These are phyloP conservation scores for Chloroceryle inda DNA, from an alignment of 2,797 vertebrate genomes.

Conservation along the genomic window DNA sequence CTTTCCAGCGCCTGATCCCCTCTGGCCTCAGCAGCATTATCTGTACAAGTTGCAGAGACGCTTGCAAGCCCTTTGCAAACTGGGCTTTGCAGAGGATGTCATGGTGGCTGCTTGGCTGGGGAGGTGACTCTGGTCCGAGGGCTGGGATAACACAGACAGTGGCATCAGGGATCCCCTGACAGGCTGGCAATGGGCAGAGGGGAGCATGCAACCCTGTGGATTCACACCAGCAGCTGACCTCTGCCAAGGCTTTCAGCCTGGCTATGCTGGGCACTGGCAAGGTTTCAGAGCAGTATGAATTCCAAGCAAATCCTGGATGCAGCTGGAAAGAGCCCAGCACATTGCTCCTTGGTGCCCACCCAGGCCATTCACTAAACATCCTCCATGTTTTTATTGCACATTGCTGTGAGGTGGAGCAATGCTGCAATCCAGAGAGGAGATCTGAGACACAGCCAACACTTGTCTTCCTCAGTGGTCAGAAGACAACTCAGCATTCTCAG, in stretches of 20 bases:
- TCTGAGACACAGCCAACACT: background rate
- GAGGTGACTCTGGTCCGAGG: fast-evolving
- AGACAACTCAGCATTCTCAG: background rate
- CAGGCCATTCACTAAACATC: background rate
- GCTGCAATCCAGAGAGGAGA: background rate
- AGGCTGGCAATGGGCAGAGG: background rate
- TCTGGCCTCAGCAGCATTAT: fast-evolving
- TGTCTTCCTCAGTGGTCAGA: background rate
- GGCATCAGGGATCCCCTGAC: background rate
- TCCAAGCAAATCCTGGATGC: background rate
- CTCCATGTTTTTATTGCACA: background rate
- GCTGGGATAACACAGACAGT: background rate
- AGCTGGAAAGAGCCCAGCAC: background rate
- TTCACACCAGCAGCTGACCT: background rate
- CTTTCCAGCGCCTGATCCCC: background rate
- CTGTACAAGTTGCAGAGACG: background rate
- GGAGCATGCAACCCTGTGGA: background rate
- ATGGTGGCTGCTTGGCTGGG: background rate
- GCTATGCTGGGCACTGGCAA: background rate
- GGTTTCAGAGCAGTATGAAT: background rate
- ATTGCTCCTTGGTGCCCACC: background rate
- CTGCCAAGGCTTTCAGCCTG: background rate
- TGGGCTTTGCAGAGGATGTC: background rate
- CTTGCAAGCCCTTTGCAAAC: background rate
- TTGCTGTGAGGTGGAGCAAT: background rate